Conservation (phyloP, 2,113 vertebrate species). For the Nothoprocta perdicaria region DNA sequence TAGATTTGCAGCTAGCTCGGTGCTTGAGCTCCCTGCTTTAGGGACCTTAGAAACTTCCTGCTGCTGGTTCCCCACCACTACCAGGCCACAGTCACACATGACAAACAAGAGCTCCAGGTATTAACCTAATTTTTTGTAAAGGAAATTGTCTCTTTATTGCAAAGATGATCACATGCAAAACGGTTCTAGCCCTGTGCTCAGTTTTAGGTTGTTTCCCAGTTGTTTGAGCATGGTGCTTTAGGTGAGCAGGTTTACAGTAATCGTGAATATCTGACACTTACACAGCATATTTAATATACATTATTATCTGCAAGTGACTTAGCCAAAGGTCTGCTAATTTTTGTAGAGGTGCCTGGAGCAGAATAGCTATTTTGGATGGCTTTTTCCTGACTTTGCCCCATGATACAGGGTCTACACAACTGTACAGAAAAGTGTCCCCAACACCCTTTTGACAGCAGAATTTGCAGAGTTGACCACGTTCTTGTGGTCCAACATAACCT, state of each 20-base stretch:
- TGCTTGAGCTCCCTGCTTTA: not conserved
- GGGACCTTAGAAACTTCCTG: not conserved
- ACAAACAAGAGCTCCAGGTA: not conserved
- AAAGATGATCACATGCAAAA: not conserved
- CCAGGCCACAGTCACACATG: not conserved
- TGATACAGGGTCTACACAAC: not conserved
- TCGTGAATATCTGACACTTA: not conserved
- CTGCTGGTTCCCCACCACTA: not conserved
- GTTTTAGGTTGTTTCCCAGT: conserved; percentile 15
- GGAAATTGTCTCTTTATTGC: not conserved
- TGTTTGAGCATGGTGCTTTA: not conserved
- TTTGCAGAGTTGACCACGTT: not conserved
- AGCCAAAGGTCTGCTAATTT: not conserved
- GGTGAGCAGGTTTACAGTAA: not conserved
- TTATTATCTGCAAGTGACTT: not conserved
- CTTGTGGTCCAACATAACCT: not conserved
- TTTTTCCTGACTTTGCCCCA: not conserved
- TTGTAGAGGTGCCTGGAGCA: not conserved
- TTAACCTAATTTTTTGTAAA: not conserved
- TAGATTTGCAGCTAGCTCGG: not conserved
- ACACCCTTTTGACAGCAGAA: not conserved
- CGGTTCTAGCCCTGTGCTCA: not conserved
- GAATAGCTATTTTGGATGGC: not conserved
- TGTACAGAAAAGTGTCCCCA: not conserved
- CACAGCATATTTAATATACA: not conserved